Evolutionary conservation across 37 sponge, comb jelly and placozoan species (phyloP).

Genomic region (Beroe ovata): DNA sequence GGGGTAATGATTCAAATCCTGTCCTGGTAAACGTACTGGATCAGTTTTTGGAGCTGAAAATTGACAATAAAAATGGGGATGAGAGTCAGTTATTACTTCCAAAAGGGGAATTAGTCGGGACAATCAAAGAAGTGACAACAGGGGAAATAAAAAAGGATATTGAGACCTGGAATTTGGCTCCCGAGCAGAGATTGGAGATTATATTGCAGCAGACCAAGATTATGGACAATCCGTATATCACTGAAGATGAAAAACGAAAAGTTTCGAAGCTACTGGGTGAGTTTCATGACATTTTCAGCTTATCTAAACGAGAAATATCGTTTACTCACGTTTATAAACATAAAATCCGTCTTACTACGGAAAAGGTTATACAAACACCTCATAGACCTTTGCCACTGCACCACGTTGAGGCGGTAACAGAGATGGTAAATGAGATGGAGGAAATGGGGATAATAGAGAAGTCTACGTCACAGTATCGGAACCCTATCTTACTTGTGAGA

Average conservation of each 20-base stretch:
- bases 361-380: not conserved
- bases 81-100: not conserved
- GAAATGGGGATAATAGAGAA: slow-evolving; percentile 12
- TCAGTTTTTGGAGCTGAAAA: slow-evolving; percentile 1
- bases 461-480: not conserved
- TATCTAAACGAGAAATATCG: not conserved
- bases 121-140: not conserved
- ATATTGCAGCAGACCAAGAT: not conserved
- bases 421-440: not conserved
- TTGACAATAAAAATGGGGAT: not conserved
- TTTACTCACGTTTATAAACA: not conserved
- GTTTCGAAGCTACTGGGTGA: not conserved
- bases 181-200: not conserved
- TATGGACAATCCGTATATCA: not conserved
- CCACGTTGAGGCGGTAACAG: not conserved
- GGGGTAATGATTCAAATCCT: not conserved
- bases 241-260: not conserved
- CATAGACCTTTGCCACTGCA: slow-evolving; percentile 3
- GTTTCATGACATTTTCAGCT: not conserved
- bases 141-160: not conserved
- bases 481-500: not conserved
- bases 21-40: not conserved
- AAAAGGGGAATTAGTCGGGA: slow-evolving; percentile 10
- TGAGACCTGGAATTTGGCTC: not conserved
- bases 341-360: not conserved